Evolutionary conservation across 64 coral and sea anemone genomes (phyloP), one percentile per base, ranked within the genome.

Genomic region (Actinia equina): DNA sequence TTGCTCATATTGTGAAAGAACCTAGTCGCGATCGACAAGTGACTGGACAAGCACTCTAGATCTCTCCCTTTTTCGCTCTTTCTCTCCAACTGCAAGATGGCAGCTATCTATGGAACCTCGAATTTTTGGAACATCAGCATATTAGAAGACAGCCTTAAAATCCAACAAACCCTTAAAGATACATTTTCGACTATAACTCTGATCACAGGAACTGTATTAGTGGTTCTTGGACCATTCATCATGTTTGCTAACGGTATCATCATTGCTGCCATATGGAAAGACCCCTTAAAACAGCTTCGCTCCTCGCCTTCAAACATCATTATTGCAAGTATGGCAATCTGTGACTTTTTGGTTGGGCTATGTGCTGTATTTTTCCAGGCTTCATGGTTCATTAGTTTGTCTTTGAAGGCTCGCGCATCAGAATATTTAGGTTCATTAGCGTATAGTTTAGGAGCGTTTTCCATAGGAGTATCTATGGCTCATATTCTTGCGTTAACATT

Each of bases 271-370:
- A 82, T 82, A 22, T 52, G 80, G 80, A 45, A 52, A 17, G 80
- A 52, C 53, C 80, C 80, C 12, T 82, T 49, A 18, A 82, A 82
- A 82, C 80, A 52, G 18, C 80, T 82, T 56, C 80, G 80, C 23
- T 56, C 80, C 43, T 46, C 80, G 13, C 80, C 80, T 9, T 52
- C 80, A 18, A 82, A 22, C n/a, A 82, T 25, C 27, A 82, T 82
- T 18, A 82, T 82, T 0, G 80, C 17, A 52, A 45, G 80, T 51
- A 82, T 82, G 80, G 80, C 80, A 26, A 15, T 82, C 0, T 52
- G 44, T 82, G 80, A 82, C 23, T 56, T 82, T 52, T 22, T 82
- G 42, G 80, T 82, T 27, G 80, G 80, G n/a, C 43, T 51, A 22
- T 4, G 4, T 20, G 43, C 17, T 13, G 18, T 51, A 3, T n/a